Evolutionary conservation across 2,888 invertebrate species (phyloP).

Genomic region (Emesis furor): DNA sequence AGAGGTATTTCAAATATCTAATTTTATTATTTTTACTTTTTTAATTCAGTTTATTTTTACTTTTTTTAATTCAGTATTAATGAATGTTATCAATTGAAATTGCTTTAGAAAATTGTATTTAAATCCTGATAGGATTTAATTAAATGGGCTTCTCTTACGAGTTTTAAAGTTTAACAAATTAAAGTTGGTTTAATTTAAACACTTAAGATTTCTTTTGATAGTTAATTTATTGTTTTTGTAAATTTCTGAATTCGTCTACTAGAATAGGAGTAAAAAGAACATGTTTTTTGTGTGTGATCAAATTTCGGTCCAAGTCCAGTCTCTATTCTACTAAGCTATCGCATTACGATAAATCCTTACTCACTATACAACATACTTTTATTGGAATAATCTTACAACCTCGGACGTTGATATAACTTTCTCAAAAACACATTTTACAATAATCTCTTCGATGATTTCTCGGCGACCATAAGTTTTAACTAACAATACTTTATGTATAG

Average conservation of each 20-base stretch:
- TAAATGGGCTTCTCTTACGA: too few species aligned
- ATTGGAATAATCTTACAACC: background rate
- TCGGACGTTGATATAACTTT: background rate
- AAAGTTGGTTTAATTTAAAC: too few species aligned
- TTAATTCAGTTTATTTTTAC: too few species aligned
- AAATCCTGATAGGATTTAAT: too few species aligned
- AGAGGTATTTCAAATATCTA: too few species aligned
- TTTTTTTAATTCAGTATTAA: too few species aligned
- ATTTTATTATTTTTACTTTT: too few species aligned
- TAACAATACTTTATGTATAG: slow-evolving; percentile 80
- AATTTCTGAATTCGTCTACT: background rate
- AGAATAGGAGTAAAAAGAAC: background rate
- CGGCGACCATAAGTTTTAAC: slow-evolving; percentile 80
- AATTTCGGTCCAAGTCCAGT: background rate
- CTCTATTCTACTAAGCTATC: background rate
- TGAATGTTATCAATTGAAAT: too few species aligned
- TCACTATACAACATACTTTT: slow-evolving; percentile 13
- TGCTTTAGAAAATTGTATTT: too few species aligned
- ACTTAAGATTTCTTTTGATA: too few species aligned
- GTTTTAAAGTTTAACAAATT: too few species aligned
- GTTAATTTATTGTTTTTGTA: too few species aligned
- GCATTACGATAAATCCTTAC: background rate
- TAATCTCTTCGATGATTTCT: slow-evolving; percentile 75
- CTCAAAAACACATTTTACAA: background rate
- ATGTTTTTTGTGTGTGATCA: background rate